Percentiles rank a stretch among this genome's conserved stretches.
Conservation (phyloP, 2,113 vertebrate genomes). For the Nycticryphes semicollaris region DNA sequence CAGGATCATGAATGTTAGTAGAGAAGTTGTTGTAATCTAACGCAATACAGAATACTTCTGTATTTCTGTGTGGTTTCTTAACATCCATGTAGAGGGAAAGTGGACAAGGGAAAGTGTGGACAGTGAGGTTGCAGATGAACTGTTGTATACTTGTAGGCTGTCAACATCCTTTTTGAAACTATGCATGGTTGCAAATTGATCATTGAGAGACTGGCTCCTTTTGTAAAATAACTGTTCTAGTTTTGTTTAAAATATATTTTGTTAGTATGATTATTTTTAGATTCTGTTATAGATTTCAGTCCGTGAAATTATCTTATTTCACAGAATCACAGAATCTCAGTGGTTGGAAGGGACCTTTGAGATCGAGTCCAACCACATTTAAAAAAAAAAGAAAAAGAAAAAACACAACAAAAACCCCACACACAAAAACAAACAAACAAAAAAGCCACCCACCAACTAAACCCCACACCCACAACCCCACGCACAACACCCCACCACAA, state of each 20-base stretch:
- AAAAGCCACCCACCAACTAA: too few relatives aligned
- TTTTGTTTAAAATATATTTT: background rate
- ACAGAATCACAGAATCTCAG: too few relatives aligned
- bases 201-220: background rate
- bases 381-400: too few relatives aligned
- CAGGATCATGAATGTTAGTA: background rate
- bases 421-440: too few relatives aligned
- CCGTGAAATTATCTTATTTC: background rate
- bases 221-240: background rate
- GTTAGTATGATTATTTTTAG: background rate
- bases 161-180: background rate
- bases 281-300: background rate
- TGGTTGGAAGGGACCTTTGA: too few relatives aligned
- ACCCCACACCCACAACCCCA: too few relatives aligned
- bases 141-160: background rate
- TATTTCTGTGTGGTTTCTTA: background rate
- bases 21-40: background rate
- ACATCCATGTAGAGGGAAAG: background rate
- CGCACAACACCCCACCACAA: too few relatives aligned
- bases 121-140: background rate
- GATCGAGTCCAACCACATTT: too few relatives aligned
- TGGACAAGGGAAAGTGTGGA: background rate
- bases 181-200: background rate
- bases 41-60: background rate
- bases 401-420: too few relatives aligned